Evolutionary conservation across 2,797 vertebrate genomes (phyloP), one percentile per base, ranked within the genome.

Genomic region (Takifugu rubripes): DNA sequence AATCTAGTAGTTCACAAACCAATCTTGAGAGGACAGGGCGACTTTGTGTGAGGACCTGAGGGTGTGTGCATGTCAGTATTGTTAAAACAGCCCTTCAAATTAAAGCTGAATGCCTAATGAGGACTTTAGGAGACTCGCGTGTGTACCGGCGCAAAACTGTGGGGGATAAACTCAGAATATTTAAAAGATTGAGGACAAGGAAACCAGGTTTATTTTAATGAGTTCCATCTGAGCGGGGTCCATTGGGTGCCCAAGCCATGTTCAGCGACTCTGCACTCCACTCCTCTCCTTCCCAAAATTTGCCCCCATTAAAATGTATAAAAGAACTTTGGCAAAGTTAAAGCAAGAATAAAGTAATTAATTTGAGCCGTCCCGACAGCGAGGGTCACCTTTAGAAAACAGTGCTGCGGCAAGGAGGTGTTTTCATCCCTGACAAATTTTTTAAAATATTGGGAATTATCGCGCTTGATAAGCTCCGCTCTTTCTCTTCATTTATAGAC

Each of bases 61-160:
- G 87, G 82, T 66, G 70, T 80, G 76, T 64, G 75, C 75, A 71
- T 65, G 65, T 67, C 51, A 65, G 63, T 75, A 79, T 79, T 71
- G 72, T 87, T 84, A 84, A 89, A 89, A 84, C 75, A 76, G 61
- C 50, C 66, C 58, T 73, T 83, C 40, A 78, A 87, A 86, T 80
- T 76, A 82, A 86, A 79, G 59, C 50, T 51, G 68, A 69, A 67
- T 78, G 74, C 59, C 48, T 80, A 88, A 87, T 85, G 84, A 82
- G 64, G 62, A 58, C 60, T 81, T 77, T 52, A 68, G 86, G 73
- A 70, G 60, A 66, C 72, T 5, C 29, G 16, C 1, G 2, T 62
- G 63, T 74, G 62, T 52, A 67, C 52, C 56, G 60, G 65, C 58
- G 36, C 36, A 40, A 14, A 40, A 40, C 36, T 5, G 48, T 53